Conservation (phyloP, 2,797 vertebrate species). For the Pipistrellus nathusii region DNA sequence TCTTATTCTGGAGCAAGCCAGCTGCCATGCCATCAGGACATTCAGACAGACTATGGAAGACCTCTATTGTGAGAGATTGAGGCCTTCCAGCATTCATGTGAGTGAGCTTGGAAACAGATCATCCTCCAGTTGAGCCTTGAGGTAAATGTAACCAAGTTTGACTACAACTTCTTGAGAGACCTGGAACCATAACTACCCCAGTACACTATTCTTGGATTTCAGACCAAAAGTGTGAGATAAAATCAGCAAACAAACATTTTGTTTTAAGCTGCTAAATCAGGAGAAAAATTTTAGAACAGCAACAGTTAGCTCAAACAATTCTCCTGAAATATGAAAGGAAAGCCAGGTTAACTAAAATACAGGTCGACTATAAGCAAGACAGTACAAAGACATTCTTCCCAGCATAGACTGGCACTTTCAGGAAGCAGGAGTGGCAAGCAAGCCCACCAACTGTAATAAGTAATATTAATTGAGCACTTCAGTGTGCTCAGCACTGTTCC, state of each 20-base stretch:
- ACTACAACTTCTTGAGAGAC: neutral
- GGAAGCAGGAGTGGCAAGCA: neutral
- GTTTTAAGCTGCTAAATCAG: neutral
- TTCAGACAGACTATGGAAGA: neutral
- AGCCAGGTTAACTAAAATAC: neutral
- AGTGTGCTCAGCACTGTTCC: neutral
- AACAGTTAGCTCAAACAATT: neutral
- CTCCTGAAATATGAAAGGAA: neutral
- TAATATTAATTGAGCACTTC: neutral
- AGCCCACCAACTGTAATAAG: neutral
- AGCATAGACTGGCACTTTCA: neutral
- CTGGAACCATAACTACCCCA: neutral
- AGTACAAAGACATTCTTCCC: neutral
- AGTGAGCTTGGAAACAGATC: neutral
- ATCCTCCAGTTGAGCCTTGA: neutral
- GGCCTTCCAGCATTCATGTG: too few species aligned
- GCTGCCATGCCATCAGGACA: neutral
- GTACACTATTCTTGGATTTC: slow-evolving; percentile 8
- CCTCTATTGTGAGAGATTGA: neutral
- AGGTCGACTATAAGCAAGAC: neutral
- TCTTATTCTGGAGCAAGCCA: neutral
- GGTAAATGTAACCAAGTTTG: neutral
- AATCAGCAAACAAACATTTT: neutral
- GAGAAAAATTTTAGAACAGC: neutral
- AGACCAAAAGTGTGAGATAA: neutral